A percentile compares a stretch with the other conserved stretches of the same genome.
Evolutionary conservation across 1,140 invertebrate species (phyloP).

Genomic region (Zaprionus camerounensis): DNA sequence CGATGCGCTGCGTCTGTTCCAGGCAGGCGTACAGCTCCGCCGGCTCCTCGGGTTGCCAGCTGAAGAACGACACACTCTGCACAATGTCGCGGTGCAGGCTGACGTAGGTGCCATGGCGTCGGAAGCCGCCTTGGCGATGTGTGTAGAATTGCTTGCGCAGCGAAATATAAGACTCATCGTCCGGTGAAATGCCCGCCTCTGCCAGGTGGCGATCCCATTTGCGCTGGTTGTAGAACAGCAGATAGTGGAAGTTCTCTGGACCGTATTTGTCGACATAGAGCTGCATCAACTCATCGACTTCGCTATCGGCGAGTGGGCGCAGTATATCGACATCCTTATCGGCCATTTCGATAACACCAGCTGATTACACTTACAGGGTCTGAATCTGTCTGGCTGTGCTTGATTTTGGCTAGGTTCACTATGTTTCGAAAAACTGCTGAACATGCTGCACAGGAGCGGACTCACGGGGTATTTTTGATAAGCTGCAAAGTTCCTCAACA

Average conservation of each 20-base stretch:
- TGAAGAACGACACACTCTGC: constrained; percentile 73
- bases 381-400: constrained; percentile 8
- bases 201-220: constrained; percentile 72
- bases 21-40: constrained; percentile 66
- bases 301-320: constrained; percentile 57
- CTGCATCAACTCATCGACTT: constrained; percentile 68
- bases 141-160: constrained; percentile 73
- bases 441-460: constrained; percentile 18
- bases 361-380: constrained; percentile 16
- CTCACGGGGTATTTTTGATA: neutral
- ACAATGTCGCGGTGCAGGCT: constrained; percentile 72
- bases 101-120: constrained; percentile 69
- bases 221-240: constrained; percentile 71
- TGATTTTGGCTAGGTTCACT: constrained; percentile 16
- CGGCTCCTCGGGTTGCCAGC: constrained; percentile 55
- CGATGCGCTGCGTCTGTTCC: constrained; percentile 60
- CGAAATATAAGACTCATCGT: constrained; percentile 47
- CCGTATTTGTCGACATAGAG: constrained; percentile 62
- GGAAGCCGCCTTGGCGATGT: constrained; percentile 59
- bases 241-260: constrained; percentile 63
- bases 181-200: constrained; percentile 24
- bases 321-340: constrained; percentile 69
- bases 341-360: constrained; percentile 33
- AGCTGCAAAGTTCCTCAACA: neutral
- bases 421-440: neutral